These are phyloP conservation scores for Patella ulyssiponensis DNA, from an alignment of 2,888 invertebrate genomes.

Conservation along the genomic window DNA sequence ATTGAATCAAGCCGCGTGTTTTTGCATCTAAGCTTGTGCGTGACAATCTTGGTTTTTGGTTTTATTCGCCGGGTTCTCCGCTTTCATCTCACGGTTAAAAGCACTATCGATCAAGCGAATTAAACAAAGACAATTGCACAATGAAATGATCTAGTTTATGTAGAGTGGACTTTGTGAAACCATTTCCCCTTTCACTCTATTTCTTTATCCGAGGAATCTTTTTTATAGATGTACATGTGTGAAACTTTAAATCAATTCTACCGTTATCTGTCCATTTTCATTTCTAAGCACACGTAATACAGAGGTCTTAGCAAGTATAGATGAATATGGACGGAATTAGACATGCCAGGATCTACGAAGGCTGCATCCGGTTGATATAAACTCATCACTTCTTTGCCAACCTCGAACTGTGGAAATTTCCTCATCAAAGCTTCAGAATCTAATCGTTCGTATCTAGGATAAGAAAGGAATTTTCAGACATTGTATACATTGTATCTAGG, in stretches of 20 bases:
- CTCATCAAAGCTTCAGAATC: constrained; percentile 44
- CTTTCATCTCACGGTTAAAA: too few species aligned
- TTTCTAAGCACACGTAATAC: constrained; percentile 53
- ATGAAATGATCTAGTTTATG: too few species aligned
- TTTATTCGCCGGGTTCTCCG: too few species aligned
- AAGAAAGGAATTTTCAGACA: neutral
- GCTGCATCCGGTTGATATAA: constrained; percentile 67
- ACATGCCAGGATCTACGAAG: constrained; percentile 67
- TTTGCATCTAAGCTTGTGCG: too few species aligned
- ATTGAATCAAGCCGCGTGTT: too few species aligned
- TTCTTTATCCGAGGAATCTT: too few species aligned
- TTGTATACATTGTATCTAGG: constrained; percentile 40
- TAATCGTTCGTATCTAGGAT: constrained; percentile 50
- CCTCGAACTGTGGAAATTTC: constrained; percentile 60
- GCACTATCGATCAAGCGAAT: too few species aligned
- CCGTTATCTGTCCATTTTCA: constrained; percentile 45
- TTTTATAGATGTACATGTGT: too few species aligned
- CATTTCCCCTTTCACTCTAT: too few species aligned
- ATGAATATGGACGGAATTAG: constrained; percentile 64
- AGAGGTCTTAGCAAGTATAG: constrained; percentile 61
- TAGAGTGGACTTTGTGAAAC: too few species aligned
- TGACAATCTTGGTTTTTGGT: too few species aligned
- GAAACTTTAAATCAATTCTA: constrained; percentile 24
- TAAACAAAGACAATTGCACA: too few species aligned
- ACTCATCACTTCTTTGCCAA: constrained; percentile 49